Conservation (phyloP, 2,113 vertebrate species). For the Lichenostomus cassidix region DNA sequence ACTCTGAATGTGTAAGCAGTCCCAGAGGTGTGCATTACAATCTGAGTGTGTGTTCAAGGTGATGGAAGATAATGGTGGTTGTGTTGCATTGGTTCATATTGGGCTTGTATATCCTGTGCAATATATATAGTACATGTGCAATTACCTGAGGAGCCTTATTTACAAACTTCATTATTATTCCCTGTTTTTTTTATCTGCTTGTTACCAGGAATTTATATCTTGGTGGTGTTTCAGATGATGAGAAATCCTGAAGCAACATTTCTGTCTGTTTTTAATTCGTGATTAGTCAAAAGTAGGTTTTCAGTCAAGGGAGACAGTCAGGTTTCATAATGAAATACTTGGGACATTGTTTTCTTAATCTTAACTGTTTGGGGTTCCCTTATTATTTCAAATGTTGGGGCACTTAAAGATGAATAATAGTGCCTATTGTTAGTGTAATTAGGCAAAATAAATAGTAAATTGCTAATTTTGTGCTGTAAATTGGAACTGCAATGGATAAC, state of each 20-base stretch:
- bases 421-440: not conserved
- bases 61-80: not conserved
- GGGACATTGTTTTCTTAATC: not conserved
- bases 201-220: not conserved
- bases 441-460: conserved; percentile 33
- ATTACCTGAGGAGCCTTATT: not conserved
- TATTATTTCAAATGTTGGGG: not conserved
- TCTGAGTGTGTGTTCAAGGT: not conserved
- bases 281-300: not conserved
- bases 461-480: conserved; percentile 28
- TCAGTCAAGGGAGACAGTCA: not conserved
- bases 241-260: not conserved
- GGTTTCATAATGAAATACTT: conserved; percentile 12
- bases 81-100: not conserved
- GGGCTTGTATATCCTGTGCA: not conserved
- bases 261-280: not conserved
- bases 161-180: not conserved
- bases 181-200: not conserved
- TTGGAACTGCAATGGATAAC: conserved; percentile 16
- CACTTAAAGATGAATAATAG: not conserved
- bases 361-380: not conserved
- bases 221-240: not conserved
- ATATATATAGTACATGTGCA: not conserved
- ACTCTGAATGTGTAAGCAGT: not conserved
- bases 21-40: not conserved